Evolutionary conservation across 2,888 invertebrate species (phyloP).

Genomic region (Lithophane leautieri): DNA sequence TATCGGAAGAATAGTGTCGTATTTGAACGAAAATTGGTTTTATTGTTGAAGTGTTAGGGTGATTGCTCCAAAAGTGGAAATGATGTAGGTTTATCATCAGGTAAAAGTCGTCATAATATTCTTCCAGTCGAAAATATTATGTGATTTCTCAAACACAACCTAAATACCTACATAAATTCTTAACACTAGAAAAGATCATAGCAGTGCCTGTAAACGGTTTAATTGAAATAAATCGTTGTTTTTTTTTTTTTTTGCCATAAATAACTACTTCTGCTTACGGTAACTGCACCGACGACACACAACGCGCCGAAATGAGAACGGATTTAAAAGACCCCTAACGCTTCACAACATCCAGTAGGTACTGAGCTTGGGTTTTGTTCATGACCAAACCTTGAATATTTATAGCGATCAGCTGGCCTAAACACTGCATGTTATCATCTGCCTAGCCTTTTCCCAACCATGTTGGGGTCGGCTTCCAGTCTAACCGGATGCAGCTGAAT

Average conservation of each 20-base stretch:
- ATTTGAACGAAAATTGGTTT: conserved; percentile 33
- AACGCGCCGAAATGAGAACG: no score
- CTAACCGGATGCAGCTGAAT: no score
- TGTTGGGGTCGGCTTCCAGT: no score
- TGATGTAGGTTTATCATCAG: not conserved
- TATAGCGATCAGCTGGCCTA: not conserved
- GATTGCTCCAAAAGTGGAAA: conserved; percentile 3
- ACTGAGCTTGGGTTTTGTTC: not conserved
- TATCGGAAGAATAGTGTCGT: conserved; percentile 25
- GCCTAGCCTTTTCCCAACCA: no score
- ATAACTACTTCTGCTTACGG: not conserved
- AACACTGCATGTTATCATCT: no score
- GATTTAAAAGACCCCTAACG: not conserved
- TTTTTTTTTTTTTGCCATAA: no score
- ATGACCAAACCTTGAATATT: not conserved
- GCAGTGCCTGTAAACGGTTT: no score
- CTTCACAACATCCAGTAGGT: not conserved
- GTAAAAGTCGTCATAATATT: not conserved
- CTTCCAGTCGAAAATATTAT: not conserved
- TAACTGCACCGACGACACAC: no score
- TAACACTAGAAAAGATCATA: not conserved
- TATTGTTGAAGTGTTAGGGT: conserved; percentile 18
- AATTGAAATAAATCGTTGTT: no score
- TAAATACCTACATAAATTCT: not conserved
- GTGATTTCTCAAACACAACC: not conserved